Evolutionary conservation across 1,140 invertebrate genomes (phyloP), one percentile per base, ranked within the genome.

Genomic region (Macrotrachela quadricornifera): DNA sequence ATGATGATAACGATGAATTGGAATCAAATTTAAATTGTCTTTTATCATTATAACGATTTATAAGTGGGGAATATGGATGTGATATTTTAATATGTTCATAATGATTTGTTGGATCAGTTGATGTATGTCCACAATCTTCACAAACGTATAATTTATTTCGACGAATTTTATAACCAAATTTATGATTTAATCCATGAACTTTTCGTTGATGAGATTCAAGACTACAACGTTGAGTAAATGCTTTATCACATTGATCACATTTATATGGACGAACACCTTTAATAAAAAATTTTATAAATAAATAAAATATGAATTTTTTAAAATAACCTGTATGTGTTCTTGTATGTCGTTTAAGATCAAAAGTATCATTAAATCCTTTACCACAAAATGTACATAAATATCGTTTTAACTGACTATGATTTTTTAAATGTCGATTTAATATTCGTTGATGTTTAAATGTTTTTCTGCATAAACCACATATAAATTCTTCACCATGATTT

Each of bases 291-390:
- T 56, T 47, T 49, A 21, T 38, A 38, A 43, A 12, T 13, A 54
- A 16, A 39, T 15, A 18, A 18, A 16, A 47, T 15, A 41, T 4
- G 39, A 40, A 40, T 40, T 10, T n/a, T 21, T 36, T 0, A 39
- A 47, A 61, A 59, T 62, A 69, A 83, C 81, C 92, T 57, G 92
- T 99, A 68, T 99, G 94, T 53, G 92, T 99, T 66, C 94, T 76
- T 0, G 92, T 99, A 69, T 99, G 94, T 60, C 94, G 75, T 69
- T 99, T 99, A 56, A 99, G 74, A 70, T 99, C 92, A 67, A 99
- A 99, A 0, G 91, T 97, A 65, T 99, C 94, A 63, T 99, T 99
- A 75, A 99, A 99, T 39, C 94, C 92, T 71, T 99, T 99, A 39
- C 90, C 90, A 61, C 94, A 99, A 71, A 96, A 96, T 1, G 90